Evolutionary conservation across 2,888 invertebrate genomes (phyloP), one percentile per base, ranked within the genome.

Genomic region (Drosophila meridiana): DNA sequence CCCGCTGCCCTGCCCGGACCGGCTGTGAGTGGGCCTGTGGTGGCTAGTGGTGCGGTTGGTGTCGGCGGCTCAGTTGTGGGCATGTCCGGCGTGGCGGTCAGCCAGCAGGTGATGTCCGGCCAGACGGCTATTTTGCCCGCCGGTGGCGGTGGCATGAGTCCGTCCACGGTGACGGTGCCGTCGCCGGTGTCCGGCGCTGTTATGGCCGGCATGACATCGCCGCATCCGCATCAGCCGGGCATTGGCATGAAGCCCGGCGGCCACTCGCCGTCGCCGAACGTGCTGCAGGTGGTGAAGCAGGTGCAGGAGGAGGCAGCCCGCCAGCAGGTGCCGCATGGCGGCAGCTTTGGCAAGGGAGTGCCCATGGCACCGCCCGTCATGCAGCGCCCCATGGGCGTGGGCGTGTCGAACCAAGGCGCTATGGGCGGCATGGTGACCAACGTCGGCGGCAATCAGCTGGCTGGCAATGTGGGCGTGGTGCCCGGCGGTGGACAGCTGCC

Each of bases 271-370:
- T 96, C 96, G 11, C 96, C 96, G 5, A 96, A 97, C 92, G 97
- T 98, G 59, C 95, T 97, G 86, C 97, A 97, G 93, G 96, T 96
- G 69, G 95, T 97, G 62, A 96, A 96, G 88, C 96, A 96, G 94
- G 96, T 98, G 4, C 98, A 98, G 92, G 98, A 98, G 91, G 98
- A 98, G 92, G 98, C 98, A 59, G 98, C 98, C 9, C 94, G 98
- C 52, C 98, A 98, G 91, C 97, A 97, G 92, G 96, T 96, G 55
- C 97, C 97, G 42, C 96, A 97, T 86, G 93, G 93, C 36, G 94
- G 94, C 11, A 94, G 95, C 59, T 97, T 96, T 90, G 97, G 97
- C 78, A 97, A 97, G 93, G 94, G 93, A 4, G 91, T 87, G 3
- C 83, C 94, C 78, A 93, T 93, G 93, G 93, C 94, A 82, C 90